These are phyloP conservation scores for Podarcis cretensis DNA, from an alignment of 2,113 vertebrate genomes.

Conservation along the genomic window DNA sequence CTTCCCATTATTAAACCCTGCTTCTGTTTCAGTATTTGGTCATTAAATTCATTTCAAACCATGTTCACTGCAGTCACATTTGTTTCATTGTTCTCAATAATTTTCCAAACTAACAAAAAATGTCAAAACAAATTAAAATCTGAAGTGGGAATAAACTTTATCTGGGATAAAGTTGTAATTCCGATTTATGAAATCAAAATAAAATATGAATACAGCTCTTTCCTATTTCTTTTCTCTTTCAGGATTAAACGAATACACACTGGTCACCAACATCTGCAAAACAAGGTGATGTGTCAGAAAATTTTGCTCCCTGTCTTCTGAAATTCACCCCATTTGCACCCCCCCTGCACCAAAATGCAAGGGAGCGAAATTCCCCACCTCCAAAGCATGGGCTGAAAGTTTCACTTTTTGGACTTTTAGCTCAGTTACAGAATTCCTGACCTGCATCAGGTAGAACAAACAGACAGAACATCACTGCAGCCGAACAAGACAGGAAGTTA, in stretches of 20 bases:
- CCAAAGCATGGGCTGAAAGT: neutral
- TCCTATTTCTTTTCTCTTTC: neutral
- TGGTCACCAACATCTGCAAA: neutral
- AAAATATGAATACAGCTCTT: neutral
- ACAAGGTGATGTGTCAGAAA: neutral
- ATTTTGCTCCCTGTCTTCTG: neutral
- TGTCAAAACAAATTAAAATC: neutral
- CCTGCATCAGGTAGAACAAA: neutral
- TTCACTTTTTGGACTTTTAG: neutral
- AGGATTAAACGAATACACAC: neutral
- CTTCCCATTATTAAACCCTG: neutral
- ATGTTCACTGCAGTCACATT: neutral
- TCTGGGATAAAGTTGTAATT: neutral
- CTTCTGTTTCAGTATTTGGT: neutral
- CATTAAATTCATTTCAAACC: neutral
- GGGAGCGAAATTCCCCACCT: neutral
- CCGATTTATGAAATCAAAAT: neutral
- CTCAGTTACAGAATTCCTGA: neutral
- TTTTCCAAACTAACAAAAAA: neutral
- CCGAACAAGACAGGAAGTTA: neutral
- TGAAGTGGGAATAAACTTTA: neutral
- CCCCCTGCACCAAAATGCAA: no score
- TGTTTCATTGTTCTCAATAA: no score
- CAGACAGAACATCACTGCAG: no score
- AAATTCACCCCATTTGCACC: neutral